Percentiles rank a stretch among this genome's conserved stretches.
These are phyloP conservation scores for Thaleichthys pacificus DNA, from an alignment of 2,797 vertebrate species.

Conservation along the genomic window DNA sequence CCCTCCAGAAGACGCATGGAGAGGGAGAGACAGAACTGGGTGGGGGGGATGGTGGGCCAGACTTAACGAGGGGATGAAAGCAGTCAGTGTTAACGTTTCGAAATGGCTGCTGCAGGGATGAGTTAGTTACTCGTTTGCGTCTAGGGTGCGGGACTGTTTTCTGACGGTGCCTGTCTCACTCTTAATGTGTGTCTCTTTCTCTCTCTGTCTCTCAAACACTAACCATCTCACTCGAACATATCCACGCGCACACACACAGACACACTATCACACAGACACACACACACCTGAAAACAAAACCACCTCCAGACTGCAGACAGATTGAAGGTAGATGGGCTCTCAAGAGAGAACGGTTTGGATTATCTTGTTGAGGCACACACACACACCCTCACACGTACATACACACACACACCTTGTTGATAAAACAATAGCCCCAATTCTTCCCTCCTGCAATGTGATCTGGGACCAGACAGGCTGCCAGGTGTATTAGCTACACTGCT, in stretches of 20 bases:
- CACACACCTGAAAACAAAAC: background rate
- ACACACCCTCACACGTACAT: background rate
- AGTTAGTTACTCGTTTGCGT: background rate
- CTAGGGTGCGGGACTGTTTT: no score
- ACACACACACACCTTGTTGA: constrained; percentile 14
- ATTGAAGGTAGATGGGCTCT: background rate
- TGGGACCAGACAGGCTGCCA: constrained; percentile 32
- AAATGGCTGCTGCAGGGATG: background rate
- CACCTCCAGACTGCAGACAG: background rate
- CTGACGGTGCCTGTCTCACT: background rate
- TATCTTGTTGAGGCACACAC: background rate
- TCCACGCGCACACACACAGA: background rate
- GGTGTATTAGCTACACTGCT: constrained; percentile 30
- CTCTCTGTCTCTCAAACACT: background rate
- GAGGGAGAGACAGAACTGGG: constrained; percentile 8
- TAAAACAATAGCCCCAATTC: constrained; percentile 36
- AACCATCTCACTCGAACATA: background rate
- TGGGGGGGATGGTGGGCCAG: background rate
- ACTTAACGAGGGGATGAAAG: background rate
- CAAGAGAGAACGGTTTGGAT: background rate
- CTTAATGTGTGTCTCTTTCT: background rate
- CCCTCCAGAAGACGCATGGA: background rate
- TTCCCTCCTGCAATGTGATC: constrained; percentile 34
- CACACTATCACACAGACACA: background rate
- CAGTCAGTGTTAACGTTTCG: background rate